Conservation (phyloP, 2,888 invertebrate genomes). For the Dicycla oo region DNA sequence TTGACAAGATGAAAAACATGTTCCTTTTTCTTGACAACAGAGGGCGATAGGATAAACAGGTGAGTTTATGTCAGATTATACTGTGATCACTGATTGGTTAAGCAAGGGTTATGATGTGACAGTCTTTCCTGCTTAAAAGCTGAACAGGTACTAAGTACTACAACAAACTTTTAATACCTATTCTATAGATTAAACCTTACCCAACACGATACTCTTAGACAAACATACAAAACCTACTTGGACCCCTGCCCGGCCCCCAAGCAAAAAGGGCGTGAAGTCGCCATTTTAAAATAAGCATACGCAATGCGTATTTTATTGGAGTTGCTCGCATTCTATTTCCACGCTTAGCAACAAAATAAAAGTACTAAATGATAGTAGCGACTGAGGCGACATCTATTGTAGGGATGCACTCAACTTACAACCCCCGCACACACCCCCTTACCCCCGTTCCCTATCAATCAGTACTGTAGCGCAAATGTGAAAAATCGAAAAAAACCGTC, state of each 20-base stretch:
- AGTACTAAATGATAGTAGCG: conserved; percentile 56
- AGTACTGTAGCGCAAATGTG: conserved; percentile 78
- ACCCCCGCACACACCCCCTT: conserved; percentile 5
- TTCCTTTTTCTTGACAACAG: background rate
- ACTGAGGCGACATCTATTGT: conserved; percentile 58
- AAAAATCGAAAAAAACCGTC: conserved; percentile 79
- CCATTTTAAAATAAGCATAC: conserved; percentile 65
- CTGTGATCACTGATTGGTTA: background rate
- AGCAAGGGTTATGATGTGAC: background rate
- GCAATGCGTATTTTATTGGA: conserved; percentile 66
- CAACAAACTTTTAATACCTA: no score
- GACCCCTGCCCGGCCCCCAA: conserved; percentile 53
- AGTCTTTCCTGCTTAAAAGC: background rate
- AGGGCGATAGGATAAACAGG: conserved; percentile 2
- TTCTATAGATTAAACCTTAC: no score
- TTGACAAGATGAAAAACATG: background rate
- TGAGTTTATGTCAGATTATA: background rate
- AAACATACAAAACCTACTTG: conserved; percentile 60
- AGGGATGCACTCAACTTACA: conserved; percentile 60
- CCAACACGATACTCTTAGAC: conserved; percentile 21
- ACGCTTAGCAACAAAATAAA: conserved; percentile 60
- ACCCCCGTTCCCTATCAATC: conserved; percentile 73
- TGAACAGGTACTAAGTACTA: no score
- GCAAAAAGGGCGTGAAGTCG: conserved; percentile 46
- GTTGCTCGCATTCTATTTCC: conserved; percentile 49